phyloP scores from a whole-genome alignment of 2,888 invertebrate genomes.

The Acanthopleura granulata region DNA sequence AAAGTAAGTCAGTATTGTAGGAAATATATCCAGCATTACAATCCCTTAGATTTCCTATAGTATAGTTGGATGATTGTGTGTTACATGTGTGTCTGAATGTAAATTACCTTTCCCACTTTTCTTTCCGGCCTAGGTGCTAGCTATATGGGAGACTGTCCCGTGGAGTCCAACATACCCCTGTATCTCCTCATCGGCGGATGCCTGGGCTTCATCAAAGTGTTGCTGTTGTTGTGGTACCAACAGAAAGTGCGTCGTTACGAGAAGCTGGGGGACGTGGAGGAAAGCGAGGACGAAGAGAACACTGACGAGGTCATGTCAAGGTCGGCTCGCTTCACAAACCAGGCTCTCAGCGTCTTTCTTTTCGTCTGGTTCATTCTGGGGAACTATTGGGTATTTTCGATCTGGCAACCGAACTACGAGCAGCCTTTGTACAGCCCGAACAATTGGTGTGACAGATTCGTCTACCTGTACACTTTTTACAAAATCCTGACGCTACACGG shows the following conservation, averaged over 20 bases:
- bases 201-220: slow-evolving; percentile 77
- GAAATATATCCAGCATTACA: too few relatives aligned
- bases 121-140: slow-evolving; percentile 77
- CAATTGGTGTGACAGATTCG: slow-evolving; percentile 82
- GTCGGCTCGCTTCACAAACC: slow-evolving; percentile 77
- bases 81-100: too few relatives aligned
- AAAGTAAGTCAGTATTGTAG: too few relatives aligned
- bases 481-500: slow-evolving; percentile 82
- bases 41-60: too few relatives aligned
- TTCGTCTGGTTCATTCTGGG: slow-evolving; percentile 83
- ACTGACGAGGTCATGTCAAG: slow-evolving; percentile 68
- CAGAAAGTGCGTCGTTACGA: slow-evolving; percentile 75
- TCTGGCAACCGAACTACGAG: slow-evolving; percentile 83
- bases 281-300: slow-evolving; percentile 49
- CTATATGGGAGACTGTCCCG: slow-evolving; percentile 84
- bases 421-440: slow-evolving; percentile 82
- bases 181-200: slow-evolving; percentile 88
- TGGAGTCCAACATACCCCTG: slow-evolving; percentile 82
- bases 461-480: slow-evolving; percentile 83
- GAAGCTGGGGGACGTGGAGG: slow-evolving; percentile 43
- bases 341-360: slow-evolving; percentile 78
- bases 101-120: neutral
- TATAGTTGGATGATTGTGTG: too few relatives aligned
- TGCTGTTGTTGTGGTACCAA: slow-evolving; percentile 77
- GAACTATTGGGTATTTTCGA: slow-evolving; percentile 83